Evolutionary conservation across 2,797 vertebrate species (phyloP).

Genomic region (Gadopsis marmoratus): DNA sequence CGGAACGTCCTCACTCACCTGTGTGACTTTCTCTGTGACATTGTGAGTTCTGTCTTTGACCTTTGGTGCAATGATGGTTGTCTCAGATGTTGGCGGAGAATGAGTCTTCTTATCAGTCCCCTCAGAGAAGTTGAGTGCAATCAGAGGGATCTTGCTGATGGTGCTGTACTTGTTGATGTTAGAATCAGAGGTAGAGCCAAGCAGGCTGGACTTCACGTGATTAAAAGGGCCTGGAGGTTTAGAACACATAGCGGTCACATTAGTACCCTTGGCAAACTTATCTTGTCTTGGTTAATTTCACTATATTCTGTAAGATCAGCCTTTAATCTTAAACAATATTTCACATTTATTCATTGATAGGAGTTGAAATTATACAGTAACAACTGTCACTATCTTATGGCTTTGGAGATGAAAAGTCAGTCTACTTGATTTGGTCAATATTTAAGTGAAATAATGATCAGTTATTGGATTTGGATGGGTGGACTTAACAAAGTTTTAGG

Average conservation of each 20-base stretch:
- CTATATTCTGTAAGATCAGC: background rate
- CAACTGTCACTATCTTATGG: background rate
- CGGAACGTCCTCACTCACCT: constrained; percentile 85
- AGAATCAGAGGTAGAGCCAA: constrained; percentile 98
- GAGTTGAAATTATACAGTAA: background rate
- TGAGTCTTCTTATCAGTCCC: constrained; percentile 93
- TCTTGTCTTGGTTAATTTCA: background rate
- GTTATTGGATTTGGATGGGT: background rate
- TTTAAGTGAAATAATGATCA: background rate
- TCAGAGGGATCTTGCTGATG: constrained; percentile 98
- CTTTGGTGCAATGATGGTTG: constrained; percentile 97
- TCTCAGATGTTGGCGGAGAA: constrained; percentile 95
- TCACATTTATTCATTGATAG: background rate
- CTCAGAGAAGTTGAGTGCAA: constrained; percentile 97
- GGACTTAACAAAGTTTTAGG: background rate
- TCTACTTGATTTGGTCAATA: background rate
- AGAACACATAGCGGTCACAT: constrained; percentile 29
- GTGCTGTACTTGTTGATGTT: constrained; percentile 99
- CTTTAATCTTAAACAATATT: background rate
- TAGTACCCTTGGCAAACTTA: background rate
- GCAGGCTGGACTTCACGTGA: constrained; percentile 96
- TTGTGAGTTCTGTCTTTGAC: constrained; percentile 99
- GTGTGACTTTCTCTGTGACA: constrained; percentile 98
- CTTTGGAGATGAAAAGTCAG: no score
- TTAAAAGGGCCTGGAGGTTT: constrained; percentile 92